Evolutionary conservation across 2,113 vertebrate genomes (phyloP), one percentile per base, ranked within the genome.

Genomic region (Protomyctophum bolini): DNA sequence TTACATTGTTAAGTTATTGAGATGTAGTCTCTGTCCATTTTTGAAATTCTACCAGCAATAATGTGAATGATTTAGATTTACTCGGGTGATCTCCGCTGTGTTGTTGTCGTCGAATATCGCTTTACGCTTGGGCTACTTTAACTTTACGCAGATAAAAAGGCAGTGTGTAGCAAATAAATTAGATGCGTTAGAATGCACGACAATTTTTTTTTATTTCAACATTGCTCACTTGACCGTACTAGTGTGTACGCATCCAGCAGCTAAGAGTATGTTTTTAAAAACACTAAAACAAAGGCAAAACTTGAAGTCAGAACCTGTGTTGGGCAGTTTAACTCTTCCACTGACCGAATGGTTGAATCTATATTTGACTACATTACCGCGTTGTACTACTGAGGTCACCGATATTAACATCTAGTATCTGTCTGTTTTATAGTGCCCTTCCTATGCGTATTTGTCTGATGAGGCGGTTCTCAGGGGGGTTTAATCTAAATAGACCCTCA

Each of bases 61-160:
- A 63, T 63, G 69, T 63, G 60, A 47, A 46, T 21, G 33, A 7
- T 70, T 12, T 21, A 58, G 46, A 47, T 3, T 21, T 55, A 14
- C 33, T 70, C 68, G 56, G 59, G 59, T 45, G 28, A 21, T 46
- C 52, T 66, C 7, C 63, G 54, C 12, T 70, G 12, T 75, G n/a
- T 11, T 61, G 49, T 46, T 1, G 1, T 46, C 63, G 60, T 70
- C 6, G 45, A 62, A 70, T 51, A 56, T 68, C 46, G 70, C 54
- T 59, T 14, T 12, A 6, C 11, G n/a, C 10, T 54, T 11, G 51
- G 12, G 50, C 59, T 58, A 7, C 12, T 51, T 45, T 51, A 7
- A 66, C 2, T 33, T 66, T 79, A 41, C 75, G 68, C 69, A 77
- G 29, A 15, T 29, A 66, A 15, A 67, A 79, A 74, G 75, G 49